Conservation (phyloP, 1,140 invertebrate genomes). For the Drosophila littoralis region DNA sequence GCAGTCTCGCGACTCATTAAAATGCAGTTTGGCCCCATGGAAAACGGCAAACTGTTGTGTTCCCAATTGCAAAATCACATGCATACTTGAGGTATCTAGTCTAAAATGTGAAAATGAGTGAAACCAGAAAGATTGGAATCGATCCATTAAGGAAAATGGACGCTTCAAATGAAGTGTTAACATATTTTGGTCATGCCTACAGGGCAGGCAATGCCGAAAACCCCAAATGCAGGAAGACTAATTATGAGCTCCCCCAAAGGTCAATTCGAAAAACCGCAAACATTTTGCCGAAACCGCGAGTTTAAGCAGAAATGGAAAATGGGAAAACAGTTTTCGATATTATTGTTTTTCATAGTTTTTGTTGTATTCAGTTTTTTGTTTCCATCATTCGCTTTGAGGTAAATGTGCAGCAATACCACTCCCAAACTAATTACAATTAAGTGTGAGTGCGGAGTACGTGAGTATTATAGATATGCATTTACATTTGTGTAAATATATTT, state of each 20-base stretch:
- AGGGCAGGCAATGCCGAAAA: too few relatives aligned
- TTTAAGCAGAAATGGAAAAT: neutral
- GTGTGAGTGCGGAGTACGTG: neutral
- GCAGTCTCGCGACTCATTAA: slow-evolving; percentile 59
- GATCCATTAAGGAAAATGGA: too few relatives aligned
- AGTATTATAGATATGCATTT: neutral
- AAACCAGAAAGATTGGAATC: too few relatives aligned
- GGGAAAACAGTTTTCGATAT: slow-evolving; percentile 58
- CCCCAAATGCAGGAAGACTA: too few relatives aligned
- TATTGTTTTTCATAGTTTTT: slow-evolving; percentile 10
- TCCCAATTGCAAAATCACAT: neutral
- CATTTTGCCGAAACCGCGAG: neutral
- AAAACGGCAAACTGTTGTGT: slow-evolving; percentile 5
- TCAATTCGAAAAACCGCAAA: too few relatives aligned
- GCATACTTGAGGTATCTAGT: neutral
- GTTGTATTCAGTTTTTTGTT: slow-evolving; percentile 14
- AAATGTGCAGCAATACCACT: slow-evolving; percentile 21
- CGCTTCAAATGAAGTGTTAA: neutral
- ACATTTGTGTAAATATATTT: slow-evolving; percentile 43
- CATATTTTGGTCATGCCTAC: neutral
- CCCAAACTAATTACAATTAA: slow-evolving; percentile 48
- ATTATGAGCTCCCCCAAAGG: too few relatives aligned
- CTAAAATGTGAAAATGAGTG: neutral
- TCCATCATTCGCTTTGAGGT: slow-evolving; percentile 37
- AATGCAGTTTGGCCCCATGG: slow-evolving; percentile 44